Evolutionary conservation across 1,140 invertebrate genomes (phyloP).

Genomic region (Hyles vespertilio): DNA sequence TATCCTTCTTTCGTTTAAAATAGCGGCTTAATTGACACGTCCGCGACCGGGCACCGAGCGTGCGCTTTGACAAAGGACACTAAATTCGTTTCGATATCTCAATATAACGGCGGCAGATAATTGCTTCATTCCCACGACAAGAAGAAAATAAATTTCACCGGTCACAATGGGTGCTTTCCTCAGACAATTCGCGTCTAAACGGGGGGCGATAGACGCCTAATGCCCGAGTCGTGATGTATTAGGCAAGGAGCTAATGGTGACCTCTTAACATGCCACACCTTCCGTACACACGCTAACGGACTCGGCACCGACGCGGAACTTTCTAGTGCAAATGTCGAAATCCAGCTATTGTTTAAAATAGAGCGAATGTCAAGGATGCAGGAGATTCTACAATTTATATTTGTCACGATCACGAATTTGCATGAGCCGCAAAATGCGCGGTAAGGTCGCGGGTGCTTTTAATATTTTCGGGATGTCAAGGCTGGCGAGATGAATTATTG

Average conservation of each 20-base stretch:
- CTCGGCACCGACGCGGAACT: conserved; percentile 3
- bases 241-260: conserved; percentile 37
- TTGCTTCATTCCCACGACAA: conserved; percentile 45
- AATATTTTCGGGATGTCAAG: conserved; percentile 40
- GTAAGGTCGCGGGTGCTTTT: conserved; percentile 36
- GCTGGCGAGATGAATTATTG: conserved; percentile 20
- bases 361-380: conserved; percentile 56
- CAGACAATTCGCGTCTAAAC: conserved; percentile 39
- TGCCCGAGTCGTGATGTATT: conserved; percentile 46
- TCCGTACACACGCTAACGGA: background rate
- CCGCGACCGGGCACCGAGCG: background rate
- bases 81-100: conserved; percentile 33
- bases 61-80: conserved; percentile 25
- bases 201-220: conserved; percentile 43
- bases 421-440: conserved; percentile 36
- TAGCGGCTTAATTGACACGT: conserved; percentile 12
- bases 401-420: conserved; percentile 59
- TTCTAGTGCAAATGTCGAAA: conserved; percentile 34
- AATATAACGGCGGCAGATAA: conserved; percentile 33
- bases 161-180: conserved; percentile 44
- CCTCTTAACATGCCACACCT: conserved; percentile 17
- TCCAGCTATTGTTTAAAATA: conserved; percentile 40
- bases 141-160: conserved; percentile 45
- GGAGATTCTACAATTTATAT: conserved; percentile 54
- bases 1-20: background rate